Conservation (phyloP, 2,797 vertebrate species). For the Scolopax bukidnonensis region DNA sequence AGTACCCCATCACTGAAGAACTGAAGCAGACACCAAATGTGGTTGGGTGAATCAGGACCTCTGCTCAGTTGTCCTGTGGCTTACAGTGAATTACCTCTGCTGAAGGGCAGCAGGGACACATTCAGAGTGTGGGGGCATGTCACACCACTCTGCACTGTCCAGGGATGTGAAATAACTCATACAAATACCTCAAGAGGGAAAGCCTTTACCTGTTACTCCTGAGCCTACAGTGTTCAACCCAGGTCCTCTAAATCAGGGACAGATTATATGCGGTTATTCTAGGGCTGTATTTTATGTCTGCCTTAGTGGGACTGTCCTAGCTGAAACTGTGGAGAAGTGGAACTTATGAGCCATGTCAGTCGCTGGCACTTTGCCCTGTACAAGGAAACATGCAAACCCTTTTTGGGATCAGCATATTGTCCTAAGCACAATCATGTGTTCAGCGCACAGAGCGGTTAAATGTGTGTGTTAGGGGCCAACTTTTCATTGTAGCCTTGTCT, state of each 20-base stretch:
- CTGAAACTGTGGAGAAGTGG: background rate
- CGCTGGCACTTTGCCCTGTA: background rate
- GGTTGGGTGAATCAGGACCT: background rate
- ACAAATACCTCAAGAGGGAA: background rate
- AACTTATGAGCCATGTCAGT: background rate
- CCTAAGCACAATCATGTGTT: constrained; percentile 8
- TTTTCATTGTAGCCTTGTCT: constrained; percentile 33
- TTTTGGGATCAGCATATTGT: background rate
- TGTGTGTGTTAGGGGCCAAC: background rate
- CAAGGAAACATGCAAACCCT: background rate
- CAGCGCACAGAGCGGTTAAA: background rate
- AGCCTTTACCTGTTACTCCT: background rate
- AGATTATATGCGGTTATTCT: background rate
- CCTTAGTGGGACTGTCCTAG: background rate
- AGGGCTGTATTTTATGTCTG: background rate
- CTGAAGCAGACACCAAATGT: background rate
- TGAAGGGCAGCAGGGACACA: background rate
- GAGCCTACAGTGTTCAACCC: background rate
- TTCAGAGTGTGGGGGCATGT: background rate
- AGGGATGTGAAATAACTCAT: background rate
- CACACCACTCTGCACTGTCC: background rate
- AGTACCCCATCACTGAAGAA: background rate
- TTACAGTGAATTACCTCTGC: background rate
- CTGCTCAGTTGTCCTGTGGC: background rate
- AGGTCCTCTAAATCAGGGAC: background rate